Percentiles rank a stretch among this genome's conserved stretches.
phyloP scores from a whole-genome alignment of 2,113 vertebrate genomes.

The Stigmatopora argus region DNA sequence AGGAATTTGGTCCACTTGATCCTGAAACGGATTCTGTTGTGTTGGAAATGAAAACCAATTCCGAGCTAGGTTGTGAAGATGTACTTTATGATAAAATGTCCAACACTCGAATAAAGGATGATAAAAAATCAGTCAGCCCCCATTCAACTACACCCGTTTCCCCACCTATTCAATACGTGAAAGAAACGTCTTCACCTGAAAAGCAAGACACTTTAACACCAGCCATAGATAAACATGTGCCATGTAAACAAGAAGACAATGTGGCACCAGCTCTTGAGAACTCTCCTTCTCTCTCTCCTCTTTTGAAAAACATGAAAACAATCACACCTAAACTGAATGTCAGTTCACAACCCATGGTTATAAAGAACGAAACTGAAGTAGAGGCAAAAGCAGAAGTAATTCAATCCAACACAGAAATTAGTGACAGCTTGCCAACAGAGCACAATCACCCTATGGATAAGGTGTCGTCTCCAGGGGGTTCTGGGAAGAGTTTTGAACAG shows the following conservation, averaged over 20 bases:
- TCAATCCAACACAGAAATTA: conserved; percentile 46
- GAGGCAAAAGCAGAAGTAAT: conserved; percentile 53
- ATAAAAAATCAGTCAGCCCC: conserved; percentile 52
- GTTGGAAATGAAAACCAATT: conserved; percentile 69
- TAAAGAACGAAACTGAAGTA: conserved; percentile 51
- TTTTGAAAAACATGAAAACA: conserved; percentile 54
- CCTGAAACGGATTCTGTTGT: conserved; percentile 68
- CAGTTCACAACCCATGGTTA: conserved; percentile 10
- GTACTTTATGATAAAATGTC: conserved; percentile 53
- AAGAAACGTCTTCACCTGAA: conserved; percentile 56
- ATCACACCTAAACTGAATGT: conserved; percentile 36
- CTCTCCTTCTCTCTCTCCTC: conserved; percentile 42
- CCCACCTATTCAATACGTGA: conserved; percentile 16
- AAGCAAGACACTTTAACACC: conserved; percentile 64
- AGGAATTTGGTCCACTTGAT: conserved; percentile 79
- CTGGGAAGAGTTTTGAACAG: conserved; percentile 58
- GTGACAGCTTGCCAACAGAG: conserved; percentile 56
- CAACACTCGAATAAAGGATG: conserved; percentile 34
- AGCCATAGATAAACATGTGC: conserved; percentile 51
- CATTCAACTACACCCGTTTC: conserved; percentile 25
- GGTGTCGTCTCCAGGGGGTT: conserved; percentile 77
- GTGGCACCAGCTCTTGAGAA: conserved; percentile 33
- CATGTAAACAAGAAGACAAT: conserved; percentile 63
- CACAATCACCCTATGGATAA: conserved; percentile 70
- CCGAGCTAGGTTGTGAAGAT: conserved; percentile 67